Percentiles rank a stretch among this genome's conserved stretches.
phyloP scores from a whole-genome alignment of 2,797 vertebrate genomes.

The Borostomias antarcticus region DNA sequence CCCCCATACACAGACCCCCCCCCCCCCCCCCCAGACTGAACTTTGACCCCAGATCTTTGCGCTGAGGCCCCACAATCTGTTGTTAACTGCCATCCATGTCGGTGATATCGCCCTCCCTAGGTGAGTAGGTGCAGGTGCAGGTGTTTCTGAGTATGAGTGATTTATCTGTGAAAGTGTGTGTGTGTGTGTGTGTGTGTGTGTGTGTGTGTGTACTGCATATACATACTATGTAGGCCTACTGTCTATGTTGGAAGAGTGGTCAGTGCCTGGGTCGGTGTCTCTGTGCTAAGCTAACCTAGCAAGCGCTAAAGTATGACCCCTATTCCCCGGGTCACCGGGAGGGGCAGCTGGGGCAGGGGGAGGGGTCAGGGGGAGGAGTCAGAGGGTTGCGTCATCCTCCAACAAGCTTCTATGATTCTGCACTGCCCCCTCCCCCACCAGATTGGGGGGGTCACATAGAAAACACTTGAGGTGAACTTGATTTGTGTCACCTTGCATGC shows the following conservation, averaged over 20 bases:
- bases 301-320: background rate
- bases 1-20: no score
- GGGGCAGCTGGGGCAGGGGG: background rate
- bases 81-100: no score
- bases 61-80: background rate
- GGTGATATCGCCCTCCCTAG: no score
- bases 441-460: background rate
- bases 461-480: background rate
- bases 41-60: background rate
- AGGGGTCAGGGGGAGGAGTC: background rate
- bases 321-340: background rate
- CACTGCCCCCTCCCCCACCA: background rate
- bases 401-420: background rate
- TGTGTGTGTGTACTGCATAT: no score
- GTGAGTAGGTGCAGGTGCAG: no score
- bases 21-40: constrained; percentile 43
- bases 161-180: no score
- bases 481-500: constrained; percentile 10
- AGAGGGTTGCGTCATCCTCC: background rate
- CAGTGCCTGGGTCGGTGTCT: background rate
- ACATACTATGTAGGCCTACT: no score
- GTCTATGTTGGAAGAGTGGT: constrained; percentile 2
- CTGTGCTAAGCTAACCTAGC: background rate
- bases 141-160: no score
- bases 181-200: no score